Base-by-base conservation (phyloP, 2,113 vertebrate species). In the Athene noctua region DNA sequence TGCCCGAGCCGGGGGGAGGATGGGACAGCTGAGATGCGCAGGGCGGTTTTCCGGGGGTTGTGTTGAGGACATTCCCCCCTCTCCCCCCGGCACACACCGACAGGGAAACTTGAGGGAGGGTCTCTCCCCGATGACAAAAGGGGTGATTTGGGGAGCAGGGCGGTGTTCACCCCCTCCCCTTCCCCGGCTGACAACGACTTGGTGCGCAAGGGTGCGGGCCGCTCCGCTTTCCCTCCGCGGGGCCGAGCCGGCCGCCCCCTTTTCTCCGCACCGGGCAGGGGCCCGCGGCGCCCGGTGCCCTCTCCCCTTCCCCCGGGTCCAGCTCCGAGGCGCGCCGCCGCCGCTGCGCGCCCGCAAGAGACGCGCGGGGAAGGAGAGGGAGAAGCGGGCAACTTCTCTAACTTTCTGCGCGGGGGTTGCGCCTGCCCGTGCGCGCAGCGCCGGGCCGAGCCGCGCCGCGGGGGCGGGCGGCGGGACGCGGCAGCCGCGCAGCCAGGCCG, bases 371-470 rank as follows among this genome's bases (percentile, higher is more conserved):
- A 58, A 62, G 57, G 79, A 49, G 65, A 40, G 55, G 65, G 55
- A 38, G 15, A 52, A 29, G 65, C 89, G 70, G 74, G 68, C 61
- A 72, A 87, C 80, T 94, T 94, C 77, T 70, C 66, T 94, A 94
- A 93, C 91, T 94, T 93, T 86, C 30, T 71, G 78, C 30, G 92
- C 63, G 84, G 90, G 88, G 95, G 75, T 11, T 72, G 77, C 58
- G 78, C 57, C 55, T 58, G 84, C 79, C 78, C 87, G 77, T 59
- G 88, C 66, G 78, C 78, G 58, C 63, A 12, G 81, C 51, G 49
- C 81, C 10, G 70, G 8, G 40, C 75, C 42, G 86, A 1, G 87
- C 65, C 36, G 88, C 0, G 65, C 65, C 59, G 82, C 30, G 77
- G 63, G 29, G 72, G 36, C 40, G 52, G 22, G 30, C 70, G 20